A percentile compares a stretch with the other conserved stretches of the same genome.
phyloP scores from a whole-genome alignment of 23 tunicate genomes.

The Ascidia mentula region DNA sequence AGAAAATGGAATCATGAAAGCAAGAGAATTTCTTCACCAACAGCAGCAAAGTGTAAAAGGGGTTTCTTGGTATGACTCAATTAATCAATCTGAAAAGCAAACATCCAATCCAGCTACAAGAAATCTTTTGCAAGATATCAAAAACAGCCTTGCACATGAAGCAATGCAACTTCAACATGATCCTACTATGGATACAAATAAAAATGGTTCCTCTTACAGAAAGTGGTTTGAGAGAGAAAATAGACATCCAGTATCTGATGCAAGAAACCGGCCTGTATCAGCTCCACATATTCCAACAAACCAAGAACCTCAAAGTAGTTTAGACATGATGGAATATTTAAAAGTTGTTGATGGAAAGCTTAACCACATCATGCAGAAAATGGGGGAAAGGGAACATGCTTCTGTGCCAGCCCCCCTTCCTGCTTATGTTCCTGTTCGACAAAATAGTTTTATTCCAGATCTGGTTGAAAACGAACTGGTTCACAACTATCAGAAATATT shows the following conservation, averaged over 20 bases:
- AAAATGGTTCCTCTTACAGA: background rate
- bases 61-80: conserved; percentile 50
- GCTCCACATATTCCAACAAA: background rate
- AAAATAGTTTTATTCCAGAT: conserved; percentile 21
- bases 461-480: conserved; percentile 41
- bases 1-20: conserved; percentile 52
- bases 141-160: conserved; percentile 36
- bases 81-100: conserved; percentile 40
- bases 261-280: background rate
- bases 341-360: conserved; percentile 72
- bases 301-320: background rate
- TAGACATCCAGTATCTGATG: background rate
- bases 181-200: background rate
- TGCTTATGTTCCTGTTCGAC: background rate
- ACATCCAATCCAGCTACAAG: conserved; percentile 10
- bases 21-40: conserved; percentile 67
- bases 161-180: conserved; percentile 16
- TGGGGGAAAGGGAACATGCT: conserved; percentile 21
- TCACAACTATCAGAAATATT: conserved; percentile 31
- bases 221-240: conserved; percentile 27
- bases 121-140: conserved; percentile 37
- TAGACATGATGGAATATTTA: conserved; percentile 61
- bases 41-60: conserved; percentile 61
- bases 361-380: conserved; percentile 56
- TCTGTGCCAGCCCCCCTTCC: conserved; percentile 6